Percentiles rank a stretch among this genome's conserved stretches.
These are phyloP conservation scores for Macaca fascicularis DNA, from an alignment of 2,113 vertebrate genomes.

Conservation along the genomic window DNA sequence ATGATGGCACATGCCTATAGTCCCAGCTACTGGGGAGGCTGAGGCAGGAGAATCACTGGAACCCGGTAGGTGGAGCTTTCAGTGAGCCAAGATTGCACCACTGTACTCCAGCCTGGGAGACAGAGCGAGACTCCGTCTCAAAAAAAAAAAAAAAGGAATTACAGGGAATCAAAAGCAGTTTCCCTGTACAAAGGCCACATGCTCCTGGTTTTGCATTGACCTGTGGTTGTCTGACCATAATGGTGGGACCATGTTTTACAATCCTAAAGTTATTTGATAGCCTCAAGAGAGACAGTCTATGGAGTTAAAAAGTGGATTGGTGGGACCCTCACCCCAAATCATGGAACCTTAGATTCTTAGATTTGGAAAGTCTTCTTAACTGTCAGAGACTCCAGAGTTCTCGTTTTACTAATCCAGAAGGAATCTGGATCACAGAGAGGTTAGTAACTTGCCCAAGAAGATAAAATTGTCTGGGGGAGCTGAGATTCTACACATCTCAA, in stretches of 20 bases:
- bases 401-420: neutral
- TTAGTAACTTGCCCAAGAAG: neutral
- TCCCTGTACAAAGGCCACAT: neutral
- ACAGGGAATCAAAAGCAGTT: neutral
- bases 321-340: neutral
- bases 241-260: neutral
- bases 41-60: no score
- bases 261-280: neutral
- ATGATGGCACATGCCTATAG: no score
- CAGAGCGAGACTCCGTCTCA: no score
- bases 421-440: neutral
- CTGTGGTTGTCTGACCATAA: neutral
- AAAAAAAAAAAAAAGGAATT: neutral
- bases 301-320: neutral
- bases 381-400: neutral
- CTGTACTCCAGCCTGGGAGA: no score
- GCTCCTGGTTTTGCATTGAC: neutral
- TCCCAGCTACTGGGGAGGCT: no score
- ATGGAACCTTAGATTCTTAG: neutral
- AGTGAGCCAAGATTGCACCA: rapidly evolving
- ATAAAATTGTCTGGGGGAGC: neutral
- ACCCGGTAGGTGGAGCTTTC: no score
- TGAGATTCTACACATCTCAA: neutral
- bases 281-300: neutral
- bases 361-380: neutral